Percentiles rank a stretch among this genome's conserved stretches.
Evolutionary conservation across 2,888 invertebrate genomes (phyloP).

Genomic region (Hirtodrosophila histrioides): DNA sequence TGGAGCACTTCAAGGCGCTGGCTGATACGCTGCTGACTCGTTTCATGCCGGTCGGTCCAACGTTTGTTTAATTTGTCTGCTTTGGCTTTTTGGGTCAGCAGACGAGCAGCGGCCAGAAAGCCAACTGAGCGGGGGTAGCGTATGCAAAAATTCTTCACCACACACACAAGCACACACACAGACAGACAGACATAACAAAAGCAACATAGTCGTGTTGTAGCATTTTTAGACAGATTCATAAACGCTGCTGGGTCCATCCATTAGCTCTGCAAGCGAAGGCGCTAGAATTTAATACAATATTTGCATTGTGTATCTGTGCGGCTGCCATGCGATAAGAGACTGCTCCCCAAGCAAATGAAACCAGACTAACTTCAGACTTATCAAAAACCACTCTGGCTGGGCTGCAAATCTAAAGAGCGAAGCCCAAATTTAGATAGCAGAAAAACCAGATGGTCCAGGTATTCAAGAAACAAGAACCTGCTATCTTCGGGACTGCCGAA

Average conservation of each 20-base stretch:
- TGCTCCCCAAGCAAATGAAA: background rate
- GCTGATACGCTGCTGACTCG: constrained; percentile 40
- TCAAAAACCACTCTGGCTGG: constrained; percentile 15
- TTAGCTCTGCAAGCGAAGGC: constrained; percentile 30
- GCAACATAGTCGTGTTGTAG: no score
- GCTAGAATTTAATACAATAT: constrained; percentile 42
- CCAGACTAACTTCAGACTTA: constrained; percentile 23
- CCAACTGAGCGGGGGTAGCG: constrained; percentile 9
- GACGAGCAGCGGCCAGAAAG: constrained; percentile 26
- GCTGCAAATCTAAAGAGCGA: constrained; percentile 20
- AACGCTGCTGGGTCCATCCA: constrained; percentile 19
- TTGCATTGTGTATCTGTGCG: constrained; percentile 43
- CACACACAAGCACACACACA: constrained; percentile 10
- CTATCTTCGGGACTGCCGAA: no score
- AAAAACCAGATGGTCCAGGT: background rate
- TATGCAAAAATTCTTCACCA: constrained; percentile 34
- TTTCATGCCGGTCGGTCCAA: constrained; percentile 39
- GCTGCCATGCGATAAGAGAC: constrained; percentile 31
- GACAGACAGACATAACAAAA: no score
- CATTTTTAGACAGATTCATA: constrained; percentile 18
- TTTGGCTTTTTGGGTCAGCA: constrained; percentile 59
- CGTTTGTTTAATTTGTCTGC: constrained; percentile 68
- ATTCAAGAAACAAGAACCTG: background rate
- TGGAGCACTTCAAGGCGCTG: constrained; percentile 61
- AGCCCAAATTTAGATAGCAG: constrained; percentile 32